Evolutionary conservation across 2,113 vertebrate species (phyloP).

Genomic region (Clarias gariepinus): DNA sequence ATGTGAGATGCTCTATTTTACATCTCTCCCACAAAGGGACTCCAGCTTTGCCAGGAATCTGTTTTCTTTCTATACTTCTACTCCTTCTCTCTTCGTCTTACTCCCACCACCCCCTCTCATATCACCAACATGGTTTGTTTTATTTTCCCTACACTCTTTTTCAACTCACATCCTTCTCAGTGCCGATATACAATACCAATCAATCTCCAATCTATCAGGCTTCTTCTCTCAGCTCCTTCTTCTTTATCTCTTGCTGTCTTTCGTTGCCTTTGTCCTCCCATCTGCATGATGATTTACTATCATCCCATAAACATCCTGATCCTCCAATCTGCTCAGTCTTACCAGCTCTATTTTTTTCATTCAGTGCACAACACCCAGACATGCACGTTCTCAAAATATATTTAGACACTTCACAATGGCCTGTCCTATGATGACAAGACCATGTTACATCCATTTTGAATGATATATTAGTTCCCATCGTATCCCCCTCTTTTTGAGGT

Average conservation of each 20-base stretch:
- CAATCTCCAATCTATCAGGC: not conserved
- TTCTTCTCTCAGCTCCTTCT: conserved; percentile 19
- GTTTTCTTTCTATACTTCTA: conserved; percentile 45
- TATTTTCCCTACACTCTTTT: not conserved
- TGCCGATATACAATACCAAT: not conserved
- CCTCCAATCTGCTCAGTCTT: not conserved
- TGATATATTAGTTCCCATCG: not conserved
- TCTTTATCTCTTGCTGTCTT: conserved; percentile 18
- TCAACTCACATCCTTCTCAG: not conserved
- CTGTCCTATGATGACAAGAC: conserved; percentile 2
- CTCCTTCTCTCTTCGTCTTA: not conserved
- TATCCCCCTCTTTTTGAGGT: conserved; percentile 4
- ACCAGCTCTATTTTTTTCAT: not conserved
- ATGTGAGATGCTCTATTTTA: conserved; percentile 52
- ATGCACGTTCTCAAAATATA: conserved; percentile 36
- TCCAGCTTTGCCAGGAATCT: conserved; percentile 48
- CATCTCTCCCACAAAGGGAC: conserved; percentile 27
- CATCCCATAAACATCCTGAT: not conserved
- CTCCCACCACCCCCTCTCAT: not conserved
- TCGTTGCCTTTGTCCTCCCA: conserved; percentile 15
- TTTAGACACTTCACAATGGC: conserved; percentile 30
- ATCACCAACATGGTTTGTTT: not conserved
- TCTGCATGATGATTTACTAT: conserved; percentile 6
- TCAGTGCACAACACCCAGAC: not conserved
- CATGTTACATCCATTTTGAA: conserved; percentile 1